Base-by-base conservation (phyloP, 2,888 invertebrate genomes). In the Acleris laterana region DNA sequence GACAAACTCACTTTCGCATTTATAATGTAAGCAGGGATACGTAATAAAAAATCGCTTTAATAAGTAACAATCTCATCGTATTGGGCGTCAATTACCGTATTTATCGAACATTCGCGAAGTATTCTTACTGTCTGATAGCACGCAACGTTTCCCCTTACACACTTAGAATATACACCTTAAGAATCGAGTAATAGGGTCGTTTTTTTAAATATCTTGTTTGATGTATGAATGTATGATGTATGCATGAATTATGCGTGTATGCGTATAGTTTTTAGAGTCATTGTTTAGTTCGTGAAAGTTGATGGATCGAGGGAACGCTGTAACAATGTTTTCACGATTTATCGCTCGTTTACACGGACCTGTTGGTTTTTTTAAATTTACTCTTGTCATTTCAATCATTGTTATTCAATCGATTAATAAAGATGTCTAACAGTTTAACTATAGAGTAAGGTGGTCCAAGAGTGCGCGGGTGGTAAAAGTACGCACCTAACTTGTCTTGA, bases 41-140 rank as follows among this genome's bases (percentile, higher is more conserved):
- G 4, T 38, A 13, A 38, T 13, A 53, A 53, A 38, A 32, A 53
- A 20, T 7, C 6, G 38, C 17, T 51, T n/a, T 11, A n/a, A 20
- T 20, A 7, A 55, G 17, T 49, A 11, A 11, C 42, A 57, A 46
- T 11, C n/a, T 57, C n/a, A n/a, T 49, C 74, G 70, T 72, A 75
- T 68, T 68, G 65, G 76, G 78, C 79, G 77, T 83, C 83, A 80
- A 82, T 80, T 76, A 79, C 79, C 13, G 79, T 85, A 86, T 89
- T 88, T 87, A 86, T 87, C 82, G 78, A 77, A 72, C 81, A 78
- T 84, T 81, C 78, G 78, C 77, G 77, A 77, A 77, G 77, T 76
- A 25, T 46, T n/a, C 49, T 46, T 22, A 57, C 57, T 22, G 46
- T 44, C 25, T 46, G 17, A 22, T 11, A 13, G 25, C 57, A 57